Evolutionary conservation across 2,797 vertebrate species (phyloP).

Genomic region (Poecilia wingei): DNA sequence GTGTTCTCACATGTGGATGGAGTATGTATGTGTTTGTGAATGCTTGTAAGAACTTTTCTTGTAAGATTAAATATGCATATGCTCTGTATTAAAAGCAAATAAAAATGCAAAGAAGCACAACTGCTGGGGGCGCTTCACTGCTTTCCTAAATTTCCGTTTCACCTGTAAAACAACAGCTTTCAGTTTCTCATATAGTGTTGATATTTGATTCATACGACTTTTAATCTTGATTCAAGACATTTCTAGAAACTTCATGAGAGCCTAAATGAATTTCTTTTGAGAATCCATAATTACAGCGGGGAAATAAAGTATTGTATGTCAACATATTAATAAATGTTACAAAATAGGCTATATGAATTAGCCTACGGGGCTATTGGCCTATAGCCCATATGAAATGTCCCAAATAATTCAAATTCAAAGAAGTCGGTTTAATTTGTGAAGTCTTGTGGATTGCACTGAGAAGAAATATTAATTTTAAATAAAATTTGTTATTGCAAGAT

Average conservation of each 20-base stretch:
- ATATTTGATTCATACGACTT: background rate
- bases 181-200: background rate
- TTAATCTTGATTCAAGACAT: background rate
- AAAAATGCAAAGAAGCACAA: conserved; percentile 63
- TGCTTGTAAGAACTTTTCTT: conserved; percentile 56
- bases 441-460: background rate
- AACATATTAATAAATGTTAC: background rate
- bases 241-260: background rate
- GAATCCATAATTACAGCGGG: background rate
- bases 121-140: conserved; percentile 18
- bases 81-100: conserved; percentile 69
- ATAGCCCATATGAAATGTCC: background rate
- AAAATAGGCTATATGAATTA: background rate
- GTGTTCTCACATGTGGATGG: conserved; percentile 40
- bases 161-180: background rate
- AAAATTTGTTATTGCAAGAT: background rate
- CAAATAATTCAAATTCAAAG: background rate
- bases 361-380: too few relatives aligned
- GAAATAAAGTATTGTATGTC: background rate
- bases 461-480: background rate
- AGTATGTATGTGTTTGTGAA: conserved; percentile 56
- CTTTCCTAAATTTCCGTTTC: conserved; percentile 21
- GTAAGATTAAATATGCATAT: conserved; percentile 70
- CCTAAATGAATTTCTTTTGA: background rate
- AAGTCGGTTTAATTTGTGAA: background rate